Evolutionary conservation across 2,888 invertebrate species (phyloP).

Genomic region (Ophioninae sp.): DNA sequence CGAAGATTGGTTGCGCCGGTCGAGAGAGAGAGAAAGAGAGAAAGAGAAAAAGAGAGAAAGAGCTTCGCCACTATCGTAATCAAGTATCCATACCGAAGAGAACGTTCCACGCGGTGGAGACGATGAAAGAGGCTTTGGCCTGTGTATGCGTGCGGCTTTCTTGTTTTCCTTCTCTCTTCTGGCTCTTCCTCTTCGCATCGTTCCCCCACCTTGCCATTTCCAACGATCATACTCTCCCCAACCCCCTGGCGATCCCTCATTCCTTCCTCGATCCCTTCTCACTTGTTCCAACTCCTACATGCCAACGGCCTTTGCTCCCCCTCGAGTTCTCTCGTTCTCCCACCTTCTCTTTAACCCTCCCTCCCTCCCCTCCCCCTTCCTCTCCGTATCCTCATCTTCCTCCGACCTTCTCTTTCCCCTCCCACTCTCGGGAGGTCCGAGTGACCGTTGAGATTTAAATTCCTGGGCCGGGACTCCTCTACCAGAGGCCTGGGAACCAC

Average conservation of each 20-base stretch:
- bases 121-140: constrained; percentile 9
- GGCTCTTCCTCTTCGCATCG: constrained; percentile 56
- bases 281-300: constrained; percentile 35
- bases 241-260: constrained; percentile 52
- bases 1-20: constrained; percentile 4
- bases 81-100: constrained; percentile 42
- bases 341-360: constrained; percentile 7
- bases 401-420: constrained; percentile 25
- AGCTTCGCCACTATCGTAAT: constrained; percentile 43
- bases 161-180: constrained; percentile 59
- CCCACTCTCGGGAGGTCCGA: constrained; percentile 65
- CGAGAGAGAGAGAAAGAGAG: neutral
- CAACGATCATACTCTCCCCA: constrained; percentile 52
- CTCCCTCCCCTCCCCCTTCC: too few relatives aligned
- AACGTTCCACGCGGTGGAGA: constrained; percentile 24
- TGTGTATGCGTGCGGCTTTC: constrained; percentile 26
- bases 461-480: constrained; percentile 72
- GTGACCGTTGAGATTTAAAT: constrained; percentile 81
- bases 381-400: constrained; percentile 36
- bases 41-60: neutral
- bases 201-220: constrained; percentile 50
- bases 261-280: constrained; percentile 61
- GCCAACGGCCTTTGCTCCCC: constrained; percentile 59
- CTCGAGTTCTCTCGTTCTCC: constrained; percentile 39
- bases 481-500: constrained; percentile 72